These are phyloP conservation scores for Bucco capensis DNA, from an alignment of 2,113 vertebrate species.

Conservation along the genomic window DNA sequence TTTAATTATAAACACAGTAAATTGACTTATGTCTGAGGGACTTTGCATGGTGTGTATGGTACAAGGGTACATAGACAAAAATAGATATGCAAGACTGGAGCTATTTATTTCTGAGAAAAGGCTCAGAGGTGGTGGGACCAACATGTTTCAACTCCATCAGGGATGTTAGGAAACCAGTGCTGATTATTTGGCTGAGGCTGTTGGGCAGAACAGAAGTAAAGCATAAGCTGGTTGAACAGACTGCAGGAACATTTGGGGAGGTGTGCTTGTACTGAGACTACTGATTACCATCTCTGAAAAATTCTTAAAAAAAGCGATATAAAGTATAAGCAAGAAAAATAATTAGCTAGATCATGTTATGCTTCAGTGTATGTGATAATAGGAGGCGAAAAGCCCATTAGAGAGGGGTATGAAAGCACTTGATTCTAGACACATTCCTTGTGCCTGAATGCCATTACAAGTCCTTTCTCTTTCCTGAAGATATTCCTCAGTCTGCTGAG, in stretches of 20 bases:
- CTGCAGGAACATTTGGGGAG: neutral
- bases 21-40: neutral
- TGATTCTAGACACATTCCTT: neutral
- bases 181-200: neutral
- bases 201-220: neutral
- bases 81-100: neutral
- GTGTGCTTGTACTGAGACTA: neutral
- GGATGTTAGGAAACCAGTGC: neutral
- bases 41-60: neutral
- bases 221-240: neutral
- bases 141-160: neutral
- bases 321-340: neutral
- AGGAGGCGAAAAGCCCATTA: neutral
- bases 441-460: neutral
- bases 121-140: neutral
- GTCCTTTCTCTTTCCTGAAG: neutral
- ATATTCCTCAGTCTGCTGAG: neutral
- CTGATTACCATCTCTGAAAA: neutral
- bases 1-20: neutral
- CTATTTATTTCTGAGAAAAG: neutral
- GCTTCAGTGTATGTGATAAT: neutral
- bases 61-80: neutral
- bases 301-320: neutral
- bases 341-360: conserved; percentile 1
- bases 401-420: neutral